Conservation (phyloP, 2,113 vertebrate genomes). For the Corvus hawaiiensis region DNA sequence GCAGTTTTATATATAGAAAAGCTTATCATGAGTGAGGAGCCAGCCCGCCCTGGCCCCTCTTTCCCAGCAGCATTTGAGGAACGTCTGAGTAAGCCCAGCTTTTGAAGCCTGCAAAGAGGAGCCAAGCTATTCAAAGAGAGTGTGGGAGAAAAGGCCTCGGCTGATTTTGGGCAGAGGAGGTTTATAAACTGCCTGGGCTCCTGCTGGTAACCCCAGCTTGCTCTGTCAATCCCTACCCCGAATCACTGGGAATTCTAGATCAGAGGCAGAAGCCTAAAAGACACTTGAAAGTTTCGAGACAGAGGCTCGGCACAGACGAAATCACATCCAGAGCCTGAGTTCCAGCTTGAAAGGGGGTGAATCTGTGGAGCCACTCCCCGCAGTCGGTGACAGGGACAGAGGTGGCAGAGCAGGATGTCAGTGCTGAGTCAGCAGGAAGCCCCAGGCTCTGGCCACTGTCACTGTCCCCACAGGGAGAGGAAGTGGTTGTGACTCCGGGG, state of each 20-base stretch:
- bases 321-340: rapidly evolving
- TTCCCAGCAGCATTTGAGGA: not conserved
- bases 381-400: rapidly evolving
- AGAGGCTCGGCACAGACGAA: not conserved
- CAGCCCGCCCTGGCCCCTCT: not conserved
- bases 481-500: rapidly evolving
- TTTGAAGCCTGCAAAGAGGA: not conserved
- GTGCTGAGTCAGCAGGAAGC: not conserved
- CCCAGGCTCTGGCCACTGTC: not conserved
- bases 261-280: not conserved
- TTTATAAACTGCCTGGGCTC: not conserved
- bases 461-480: rapidly evolving
- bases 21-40: not conserved
- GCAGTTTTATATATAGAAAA: not conserved
- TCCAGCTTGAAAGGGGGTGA: not conserved
- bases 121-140: not conserved
- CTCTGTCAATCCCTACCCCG: rapidly evolving
- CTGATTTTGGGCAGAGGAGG: not conserved
- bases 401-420: not conserved
- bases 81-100: not conserved
- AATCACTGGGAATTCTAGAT: not conserved
- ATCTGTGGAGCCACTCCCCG: rapidly evolving
- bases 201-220: rapidly evolving
- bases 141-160: not conserved
- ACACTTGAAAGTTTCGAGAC: rapidly evolving